phyloP scores from a whole-genome alignment of 2,888 invertebrate species.

The Macaria liturata region DNA sequence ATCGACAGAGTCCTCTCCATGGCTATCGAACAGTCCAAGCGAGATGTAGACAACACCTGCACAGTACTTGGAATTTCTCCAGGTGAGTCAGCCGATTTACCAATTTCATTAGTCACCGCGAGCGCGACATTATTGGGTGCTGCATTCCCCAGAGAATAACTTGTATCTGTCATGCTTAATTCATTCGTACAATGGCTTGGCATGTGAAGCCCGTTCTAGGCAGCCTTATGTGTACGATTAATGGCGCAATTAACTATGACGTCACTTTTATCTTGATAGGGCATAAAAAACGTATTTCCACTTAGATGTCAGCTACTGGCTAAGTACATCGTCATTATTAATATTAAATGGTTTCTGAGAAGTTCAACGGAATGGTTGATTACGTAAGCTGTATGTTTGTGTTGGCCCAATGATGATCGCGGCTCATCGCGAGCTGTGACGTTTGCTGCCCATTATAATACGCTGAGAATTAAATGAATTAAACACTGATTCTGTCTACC shows the following conservation, averaged over 20 bases:
- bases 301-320: constrained; percentile 57
- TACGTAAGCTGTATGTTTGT: constrained; percentile 65
- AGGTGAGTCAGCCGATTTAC: constrained; percentile 84
- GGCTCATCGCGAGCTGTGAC: constrained; percentile 39
- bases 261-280: constrained; percentile 51
- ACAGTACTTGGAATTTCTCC: constrained; percentile 93
- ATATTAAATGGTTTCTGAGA: constrained; percentile 67
- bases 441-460: constrained; percentile 20
- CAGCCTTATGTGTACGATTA: constrained; percentile 43
- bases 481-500: no score
- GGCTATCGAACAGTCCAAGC: constrained; percentile 93
- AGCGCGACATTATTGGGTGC: constrained; percentile 25
- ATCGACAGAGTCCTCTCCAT: constrained; percentile 92
- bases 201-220: constrained; percentile 49
- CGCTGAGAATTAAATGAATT: no score
- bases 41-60: constrained; percentile 93
- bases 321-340: constrained; percentile 58
- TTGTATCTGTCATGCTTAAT: constrained; percentile 33
- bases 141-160: constrained; percentile 38
- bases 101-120: constrained; percentile 35
- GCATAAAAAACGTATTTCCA: constrained; percentile 63
- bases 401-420: constrained; percentile 49
- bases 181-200: constrained; percentile 38
- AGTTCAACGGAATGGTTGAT: constrained; percentile 56
- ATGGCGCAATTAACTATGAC: constrained; percentile 58